Conservation (phyloP, 92 coral and sea anemone genomes). For the Zoanthus gigantus region DNA sequence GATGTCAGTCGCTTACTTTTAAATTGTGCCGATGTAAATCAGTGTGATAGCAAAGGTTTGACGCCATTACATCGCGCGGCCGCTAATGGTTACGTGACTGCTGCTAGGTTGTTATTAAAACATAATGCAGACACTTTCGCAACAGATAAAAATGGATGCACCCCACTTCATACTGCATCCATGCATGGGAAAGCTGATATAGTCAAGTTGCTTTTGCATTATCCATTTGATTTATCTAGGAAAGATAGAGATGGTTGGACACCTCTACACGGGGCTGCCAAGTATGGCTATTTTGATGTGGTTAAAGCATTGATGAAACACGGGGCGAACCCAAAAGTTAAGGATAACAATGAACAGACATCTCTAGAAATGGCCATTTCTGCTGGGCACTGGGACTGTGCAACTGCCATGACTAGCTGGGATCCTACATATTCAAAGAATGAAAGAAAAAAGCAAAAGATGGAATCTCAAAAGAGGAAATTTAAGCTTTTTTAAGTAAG, state of each 20-base stretch:
- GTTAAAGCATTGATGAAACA: conserved; percentile 15
- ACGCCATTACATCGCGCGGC: conserved; percentile 26
- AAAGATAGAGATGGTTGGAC: conserved; percentile 42
- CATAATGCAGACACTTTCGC: conserved; percentile 26
- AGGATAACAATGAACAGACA: conserved; percentile 26
- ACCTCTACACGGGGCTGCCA: conserved; percentile 33
- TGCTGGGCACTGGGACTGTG: conserved; percentile 38
- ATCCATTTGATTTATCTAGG: conserved; percentile 27
- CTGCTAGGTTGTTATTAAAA: background rate
- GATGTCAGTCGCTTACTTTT: conserved; percentile 6
- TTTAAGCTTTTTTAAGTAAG: conserved; percentile 1
- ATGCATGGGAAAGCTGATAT: conserved; percentile 40
- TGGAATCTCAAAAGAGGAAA: background rate
- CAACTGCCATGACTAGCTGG: conserved; percentile 40
- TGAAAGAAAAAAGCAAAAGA: conserved; percentile 36
- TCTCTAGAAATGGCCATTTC: conserved; percentile 44
- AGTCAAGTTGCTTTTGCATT: conserved; percentile 10
- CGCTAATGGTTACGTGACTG: background rate
- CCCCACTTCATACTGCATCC: conserved; percentile 30
- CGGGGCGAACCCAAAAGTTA: conserved; percentile 39
- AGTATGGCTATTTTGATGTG: conserved; percentile 27
- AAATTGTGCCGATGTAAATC: conserved; percentile 23
- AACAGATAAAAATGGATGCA: conserved; percentile 25
- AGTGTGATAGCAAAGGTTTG: conserved; percentile 6
- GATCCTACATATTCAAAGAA: conserved; percentile 43